Base-by-base conservation (phyloP, 2,113 vertebrate species). In the Pterophyllum scalare region DNA sequence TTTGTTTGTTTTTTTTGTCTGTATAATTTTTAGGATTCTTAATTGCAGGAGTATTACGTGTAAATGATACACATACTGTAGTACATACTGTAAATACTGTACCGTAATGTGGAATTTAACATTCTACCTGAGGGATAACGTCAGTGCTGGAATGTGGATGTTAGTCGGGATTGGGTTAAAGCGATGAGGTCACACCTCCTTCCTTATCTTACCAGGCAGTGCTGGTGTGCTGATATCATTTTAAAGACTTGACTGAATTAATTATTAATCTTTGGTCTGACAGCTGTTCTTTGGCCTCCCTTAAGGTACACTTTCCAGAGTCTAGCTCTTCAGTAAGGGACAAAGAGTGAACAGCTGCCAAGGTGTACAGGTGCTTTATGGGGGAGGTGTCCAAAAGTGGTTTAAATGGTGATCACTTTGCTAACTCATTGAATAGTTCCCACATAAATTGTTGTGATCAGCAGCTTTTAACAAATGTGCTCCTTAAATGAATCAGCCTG, bases 251-350 rank as follows among this genome's bases (percentile, higher is more conserved):
- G 49, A 2, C 35, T 3, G 65, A 65, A 90, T 94, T 92, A 95
- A 94, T 94, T 75, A 93, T 92, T 94, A 84, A 94, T 89, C 75
- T 86, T 85, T 64, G n/a, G 52, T 72, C 40, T 59, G 70, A 24
- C 15, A 19, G 33, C 59, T 83, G 85, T 56, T 76, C 91, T 90
- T 90, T 88, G 80, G 46, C 75, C 81, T 56, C 15, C 6, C 46
- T 83, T 67, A 38, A 77, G 82, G 33, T 54, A 40, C 26, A 54
- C 19, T n/a, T 83, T 67, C 22, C 24, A 8, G 7, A 9, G 5
- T 82, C 87, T 88, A 20, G 20, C 6, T 20, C 1, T 52, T 38
- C 46, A 62, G 33, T 6, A 4, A 6, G 0, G 15, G 59, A 7
- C 19, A 28, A 33, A 49, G 52, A 38, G 35, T 24, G 60, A 75